Evolutionary conservation across 2,797 vertebrate species (phyloP), one percentile per base, ranked within the genome.

Genomic region (Acrossocheilus fasciatus): DNA sequence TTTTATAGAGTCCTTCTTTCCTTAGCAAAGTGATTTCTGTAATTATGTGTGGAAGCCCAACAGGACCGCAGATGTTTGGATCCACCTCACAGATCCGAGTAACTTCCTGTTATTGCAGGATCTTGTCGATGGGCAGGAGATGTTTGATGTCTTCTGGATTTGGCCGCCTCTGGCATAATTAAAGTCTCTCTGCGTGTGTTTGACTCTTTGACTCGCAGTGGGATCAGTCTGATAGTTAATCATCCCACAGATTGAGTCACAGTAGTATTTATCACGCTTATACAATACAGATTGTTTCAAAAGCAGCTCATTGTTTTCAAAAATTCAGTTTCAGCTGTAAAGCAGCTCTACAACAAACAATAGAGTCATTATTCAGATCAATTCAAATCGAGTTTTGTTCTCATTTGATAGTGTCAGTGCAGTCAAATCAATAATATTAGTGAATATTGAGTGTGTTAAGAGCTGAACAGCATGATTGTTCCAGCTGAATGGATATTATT

Each of bases 81-180:
- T 82, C 91, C 91, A 90, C 68, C 82, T 86, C 39, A 68, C 88
- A 90, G 92, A 91, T 91, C 52, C 8, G 64, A 87, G 7, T 9
- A 87, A 90, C 92, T 92, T 95, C 93, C 93, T 95, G 94, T 95
- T 95, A 93, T 95, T 94, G 90, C 45, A 77, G 92, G 81, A 64
- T 84, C 62, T 45, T 89, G 84, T 89, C 89, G 87, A 92, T 90
- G 88, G 90, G 91, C 88, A 88, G 86, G 91, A 89, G 83, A 90
- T 92, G 90, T 93, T 93, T 94, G 92, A 94, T 94, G 91, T 93
- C 88, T 91, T 84, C 82, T 82, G 83, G 82, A 91, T 30, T 30
- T 30, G 30, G 30, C 30, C 30, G 30, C 30, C 85, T 91, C 91
- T 30, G 87, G 91, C 89, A 89, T 79, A 87, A 89, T 88, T 88